phyloP scores from a whole-genome alignment of 2,113 vertebrate genomes.

The Paraplagusia blochii region DNA sequence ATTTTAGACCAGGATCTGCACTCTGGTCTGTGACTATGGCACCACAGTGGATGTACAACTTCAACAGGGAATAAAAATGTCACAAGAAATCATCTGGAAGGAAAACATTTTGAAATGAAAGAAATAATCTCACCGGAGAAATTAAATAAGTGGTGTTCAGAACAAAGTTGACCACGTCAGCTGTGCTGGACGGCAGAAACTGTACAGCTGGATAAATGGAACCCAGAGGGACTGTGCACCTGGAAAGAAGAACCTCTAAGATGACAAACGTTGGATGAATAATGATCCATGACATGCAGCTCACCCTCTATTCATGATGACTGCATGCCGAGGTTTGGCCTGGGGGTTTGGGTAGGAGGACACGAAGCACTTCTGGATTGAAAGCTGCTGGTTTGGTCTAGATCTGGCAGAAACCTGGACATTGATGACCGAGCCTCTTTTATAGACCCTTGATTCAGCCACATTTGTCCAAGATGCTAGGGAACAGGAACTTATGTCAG shows the following conservation, averaged over 20 bases:
- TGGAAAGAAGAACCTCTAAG: conserved; percentile 18
- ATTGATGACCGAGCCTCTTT: conserved; percentile 51
- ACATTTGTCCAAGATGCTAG: conserved; percentile 55
- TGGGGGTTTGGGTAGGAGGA: conserved; percentile 40
- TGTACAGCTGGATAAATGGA: conserved; percentile 31
- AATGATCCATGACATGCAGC: background rate
- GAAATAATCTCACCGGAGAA: conserved; percentile 45
- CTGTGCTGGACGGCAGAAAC: conserved; percentile 41
- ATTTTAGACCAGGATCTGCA: conserved; percentile 50
- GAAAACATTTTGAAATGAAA: too few species aligned
- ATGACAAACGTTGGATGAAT: background rate
- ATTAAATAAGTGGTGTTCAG: conserved; percentile 51
- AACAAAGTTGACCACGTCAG: conserved; percentile 47
- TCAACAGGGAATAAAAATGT: background rate
- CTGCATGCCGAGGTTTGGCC: conserved; percentile 21
- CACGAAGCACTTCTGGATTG: conserved; percentile 63
- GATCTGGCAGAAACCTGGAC: conserved; percentile 51
- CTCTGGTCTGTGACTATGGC: conserved; percentile 42
- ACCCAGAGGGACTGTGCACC: conserved; percentile 47
- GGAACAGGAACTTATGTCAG: background rate
- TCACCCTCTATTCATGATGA: conserved; percentile 71
- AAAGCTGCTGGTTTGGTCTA: conserved; percentile 46
- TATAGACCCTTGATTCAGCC: conserved; percentile 44
- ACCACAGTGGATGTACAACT: conserved; percentile 66
- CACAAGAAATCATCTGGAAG: too few species aligned